phyloP scores from a whole-genome alignment of 2,113 vertebrate species.

The Lipophrys pholis region DNA sequence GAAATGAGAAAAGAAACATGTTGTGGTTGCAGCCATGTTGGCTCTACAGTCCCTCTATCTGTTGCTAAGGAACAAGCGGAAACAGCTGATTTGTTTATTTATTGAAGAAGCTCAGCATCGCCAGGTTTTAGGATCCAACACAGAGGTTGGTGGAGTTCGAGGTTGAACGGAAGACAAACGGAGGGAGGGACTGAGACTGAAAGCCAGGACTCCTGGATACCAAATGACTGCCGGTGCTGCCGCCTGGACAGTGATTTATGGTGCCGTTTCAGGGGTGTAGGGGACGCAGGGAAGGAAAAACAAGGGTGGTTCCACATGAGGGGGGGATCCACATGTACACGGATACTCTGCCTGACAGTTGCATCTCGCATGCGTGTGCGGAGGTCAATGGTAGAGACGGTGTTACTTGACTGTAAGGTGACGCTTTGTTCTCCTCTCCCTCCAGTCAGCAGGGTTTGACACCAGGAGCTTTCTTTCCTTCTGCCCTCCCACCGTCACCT shows the following conservation, averaged over 20 bases:
- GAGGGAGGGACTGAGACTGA: constrained; percentile 11
- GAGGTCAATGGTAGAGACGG: background rate
- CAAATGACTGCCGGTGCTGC: constrained; percentile 57
- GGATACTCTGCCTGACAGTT: constrained; percentile 21
- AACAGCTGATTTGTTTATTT: constrained; percentile 8
- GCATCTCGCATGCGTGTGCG: background rate
- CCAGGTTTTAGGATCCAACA: constrained; percentile 7
- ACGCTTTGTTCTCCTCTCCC: constrained; percentile 20
- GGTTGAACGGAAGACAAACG: constrained; percentile 42
- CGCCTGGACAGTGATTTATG: constrained; percentile 68
- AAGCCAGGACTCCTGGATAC: constrained; percentile 37
- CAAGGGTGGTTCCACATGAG: constrained; percentile 29
- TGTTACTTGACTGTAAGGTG: constrained; percentile 25
- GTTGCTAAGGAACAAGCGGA: constrained; percentile 50
- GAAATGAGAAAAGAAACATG: background rate
- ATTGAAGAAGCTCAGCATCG: background rate
- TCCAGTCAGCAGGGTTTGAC: constrained; percentile 61
- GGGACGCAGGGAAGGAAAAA: constrained; percentile 29
- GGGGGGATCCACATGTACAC: constrained; percentile 33
- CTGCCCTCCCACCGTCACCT: constrained; percentile 74
- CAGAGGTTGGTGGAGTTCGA: constrained; percentile 18
- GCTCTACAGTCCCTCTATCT: constrained; percentile 8
- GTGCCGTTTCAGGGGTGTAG: constrained; percentile 32
- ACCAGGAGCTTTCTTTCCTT: constrained; percentile 42
- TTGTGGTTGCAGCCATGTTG: constrained; percentile 24